Conservation (phyloP, 2,113 vertebrate species). For the Pseudorectes ferrugineus region DNA sequence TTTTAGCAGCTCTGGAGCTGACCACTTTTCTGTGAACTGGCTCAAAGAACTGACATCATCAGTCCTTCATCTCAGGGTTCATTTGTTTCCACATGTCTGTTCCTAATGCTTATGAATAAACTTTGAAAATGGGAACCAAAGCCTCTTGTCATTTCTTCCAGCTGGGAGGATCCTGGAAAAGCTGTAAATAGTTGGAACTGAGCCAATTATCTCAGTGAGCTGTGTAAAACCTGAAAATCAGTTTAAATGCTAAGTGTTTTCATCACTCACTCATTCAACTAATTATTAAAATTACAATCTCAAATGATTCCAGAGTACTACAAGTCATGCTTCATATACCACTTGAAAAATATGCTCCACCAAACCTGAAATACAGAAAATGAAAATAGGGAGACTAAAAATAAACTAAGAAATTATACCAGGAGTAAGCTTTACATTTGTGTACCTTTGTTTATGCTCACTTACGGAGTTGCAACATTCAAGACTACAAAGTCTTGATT, state of each 20-base stretch:
- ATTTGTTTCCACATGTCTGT: neutral
- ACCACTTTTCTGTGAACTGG: neutral
- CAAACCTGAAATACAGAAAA: neutral
- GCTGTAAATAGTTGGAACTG: neutral
- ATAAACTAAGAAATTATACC: neutral
- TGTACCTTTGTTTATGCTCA: neutral
- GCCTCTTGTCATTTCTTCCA: neutral
- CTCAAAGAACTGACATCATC: neutral
- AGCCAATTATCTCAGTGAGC: neutral
- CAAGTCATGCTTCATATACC: neutral
- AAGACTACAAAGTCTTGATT: neutral
- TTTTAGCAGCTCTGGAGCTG: neutral
- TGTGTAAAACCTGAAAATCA: neutral
- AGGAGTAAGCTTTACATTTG: neutral
- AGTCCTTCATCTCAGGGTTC: neutral
- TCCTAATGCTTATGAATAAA: neutral
- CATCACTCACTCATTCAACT: neutral
- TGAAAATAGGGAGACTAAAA: neutral
- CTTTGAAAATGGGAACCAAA: neutral
- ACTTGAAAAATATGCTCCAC: neutral
- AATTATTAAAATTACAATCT: conserved; percentile 2
- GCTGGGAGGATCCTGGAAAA: neutral
- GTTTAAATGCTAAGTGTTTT: neutral
- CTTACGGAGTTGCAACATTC: neutral
- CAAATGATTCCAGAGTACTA: neutral